Base-by-base conservation (phyloP, 2,888 invertebrate genomes). In the Oeneis ivallda region DNA sequence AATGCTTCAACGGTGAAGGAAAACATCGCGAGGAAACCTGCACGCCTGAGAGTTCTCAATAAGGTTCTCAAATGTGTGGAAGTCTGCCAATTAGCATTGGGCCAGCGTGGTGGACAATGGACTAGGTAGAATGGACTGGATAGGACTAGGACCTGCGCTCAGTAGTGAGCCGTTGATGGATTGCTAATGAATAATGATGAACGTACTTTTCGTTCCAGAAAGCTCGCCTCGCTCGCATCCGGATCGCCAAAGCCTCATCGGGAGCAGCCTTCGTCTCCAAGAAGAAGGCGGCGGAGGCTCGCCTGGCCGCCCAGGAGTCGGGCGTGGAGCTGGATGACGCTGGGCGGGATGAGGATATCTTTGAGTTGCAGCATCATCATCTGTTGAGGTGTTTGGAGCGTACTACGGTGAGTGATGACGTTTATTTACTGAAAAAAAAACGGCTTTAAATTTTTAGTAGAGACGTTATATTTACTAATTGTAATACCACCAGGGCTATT, bases 281-380 rank as follows among this genome's bases (percentile, higher is more conserved):
- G 93, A 99, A 99, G 94, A 99, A 99, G 86, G 98, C 99, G 1
- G 98, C 98, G 2, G 99, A 99, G 83, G 98, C 98, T 0, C 93
- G 98, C 56, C 93, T 98, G 78, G 98, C 98, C 62, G 97, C 98
- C 61, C 96, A 97, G 90, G 97, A 97, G 89, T 97, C 97, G 53
- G 98, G 98, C 54, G 95, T 98, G 75, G 97, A 98, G 77, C 90
- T 97, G 76, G 98, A 98, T 78, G 98, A 98, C 72, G 96, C 95
- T 74, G 95, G 94, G 70, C 93, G 96, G 72, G 98, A 98, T 81
- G 98, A 98, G 83, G 99, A 99, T 87, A 98, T 99, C 82, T 99
- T 99, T 92, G 99, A 99, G 86, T 93, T 99, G 89, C 99, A 99
- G 90, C 99, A 99, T 90, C 99, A 99, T 88, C 99, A 99, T 90